Evolutionary conservation across 2,797 vertebrate species (phyloP).

Genomic region (Paguma larvata): DNA sequence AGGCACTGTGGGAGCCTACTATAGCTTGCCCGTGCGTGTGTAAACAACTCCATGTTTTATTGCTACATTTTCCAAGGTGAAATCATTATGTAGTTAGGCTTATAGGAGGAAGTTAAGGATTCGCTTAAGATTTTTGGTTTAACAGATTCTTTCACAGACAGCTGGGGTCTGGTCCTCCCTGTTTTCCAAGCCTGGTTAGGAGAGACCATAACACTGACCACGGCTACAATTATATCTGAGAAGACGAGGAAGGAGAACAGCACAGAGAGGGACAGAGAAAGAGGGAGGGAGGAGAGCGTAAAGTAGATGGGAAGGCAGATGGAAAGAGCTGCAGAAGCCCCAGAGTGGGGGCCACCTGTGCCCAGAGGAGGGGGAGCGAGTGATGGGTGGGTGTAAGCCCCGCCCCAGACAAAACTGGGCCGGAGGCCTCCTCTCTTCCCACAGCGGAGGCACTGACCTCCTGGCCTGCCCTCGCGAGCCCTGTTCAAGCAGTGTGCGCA

Average conservation of each 20-base stretch:
- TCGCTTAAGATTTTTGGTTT: neutral
- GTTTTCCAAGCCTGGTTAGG: neutral
- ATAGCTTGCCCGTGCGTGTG: neutral
- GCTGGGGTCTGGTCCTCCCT: neutral
- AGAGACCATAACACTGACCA: neutral
- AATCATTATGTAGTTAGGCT: neutral
- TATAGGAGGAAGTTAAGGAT: constrained; percentile 1
- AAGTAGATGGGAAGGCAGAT: neutral
- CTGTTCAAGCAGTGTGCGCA: neutral
- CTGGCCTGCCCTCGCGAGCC: neutral
- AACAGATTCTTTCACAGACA: neutral
- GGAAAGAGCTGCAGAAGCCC: neutral
- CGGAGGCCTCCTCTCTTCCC: too few relatives aligned
- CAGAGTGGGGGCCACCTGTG: neutral
- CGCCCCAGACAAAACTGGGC: fast-evolving
- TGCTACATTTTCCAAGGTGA: neutral
- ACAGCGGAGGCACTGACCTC: neutral
- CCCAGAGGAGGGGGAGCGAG: neutral
- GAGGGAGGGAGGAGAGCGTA: too few relatives aligned
- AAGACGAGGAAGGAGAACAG: neutral
- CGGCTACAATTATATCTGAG: neutral
- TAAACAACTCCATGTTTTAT: neutral
- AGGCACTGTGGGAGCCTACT: neutral
- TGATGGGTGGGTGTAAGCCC: neutral
- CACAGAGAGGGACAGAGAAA: neutral